Conservation (phyloP, 2,888 invertebrate genomes). For the Eudemis profundana region DNA sequence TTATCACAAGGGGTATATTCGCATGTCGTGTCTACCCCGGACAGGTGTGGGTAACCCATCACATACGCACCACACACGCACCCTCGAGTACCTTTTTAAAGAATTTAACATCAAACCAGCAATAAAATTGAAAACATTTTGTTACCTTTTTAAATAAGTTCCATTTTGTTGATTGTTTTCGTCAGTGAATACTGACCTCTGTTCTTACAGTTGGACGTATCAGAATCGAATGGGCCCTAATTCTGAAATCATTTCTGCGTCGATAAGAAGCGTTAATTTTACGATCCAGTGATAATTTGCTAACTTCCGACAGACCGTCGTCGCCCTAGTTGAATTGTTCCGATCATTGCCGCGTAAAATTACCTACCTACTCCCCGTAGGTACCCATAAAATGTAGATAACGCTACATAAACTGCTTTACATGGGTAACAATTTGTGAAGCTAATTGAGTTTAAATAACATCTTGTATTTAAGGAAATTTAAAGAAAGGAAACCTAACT, state of each 20-base stretch:
- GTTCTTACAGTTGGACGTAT: constrained; percentile 59
- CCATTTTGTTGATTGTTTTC: constrained; percentile 59
- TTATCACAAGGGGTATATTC: constrained; percentile 62
- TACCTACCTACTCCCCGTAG: constrained; percentile 62
- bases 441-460: constrained; percentile 10
- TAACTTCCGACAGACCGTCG: constrained; percentile 83
- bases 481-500: constrained; percentile 9
- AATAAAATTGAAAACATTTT: constrained; percentile 86
- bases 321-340: constrained; percentile 82
- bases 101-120: constrained; percentile 85
- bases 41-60: constrained; percentile 67
- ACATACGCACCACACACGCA: constrained; percentile 70
- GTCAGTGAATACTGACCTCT: constrained; percentile 34
- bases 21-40: constrained; percentile 53
- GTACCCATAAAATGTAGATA: constrained; percentile 30
- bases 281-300: constrained; percentile 85
- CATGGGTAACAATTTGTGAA: constrained; percentile 9
- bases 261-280: constrained; percentile 86
- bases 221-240: constrained; percentile 61
- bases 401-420: constrained; percentile 16
- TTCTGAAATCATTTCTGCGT: constrained; percentile 79
- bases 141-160: constrained; percentile 84
- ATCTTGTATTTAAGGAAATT: neutral
- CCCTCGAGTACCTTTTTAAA: constrained; percentile 76
- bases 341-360: constrained; percentile 79